These are phyloP conservation scores for Dicycla oo DNA, from an alignment of 2,888 invertebrate genomes.

Conservation along the genomic window DNA sequence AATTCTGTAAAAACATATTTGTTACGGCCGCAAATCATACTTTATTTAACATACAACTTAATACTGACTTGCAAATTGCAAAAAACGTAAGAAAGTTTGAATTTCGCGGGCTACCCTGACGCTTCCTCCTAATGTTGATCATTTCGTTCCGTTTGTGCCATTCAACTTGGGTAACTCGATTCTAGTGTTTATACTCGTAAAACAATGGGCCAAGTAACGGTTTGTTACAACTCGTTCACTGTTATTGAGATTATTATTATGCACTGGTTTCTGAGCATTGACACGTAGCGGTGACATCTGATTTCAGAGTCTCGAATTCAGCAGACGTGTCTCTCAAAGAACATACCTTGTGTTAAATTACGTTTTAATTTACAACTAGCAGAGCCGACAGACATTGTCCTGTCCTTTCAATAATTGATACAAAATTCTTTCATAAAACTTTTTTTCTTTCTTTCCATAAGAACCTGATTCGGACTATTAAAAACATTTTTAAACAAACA, in stretches of 20 bases:
- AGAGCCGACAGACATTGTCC: too few species aligned
- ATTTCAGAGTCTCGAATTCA: neutral
- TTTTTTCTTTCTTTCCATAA: too few species aligned
- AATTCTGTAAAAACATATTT: too few species aligned
- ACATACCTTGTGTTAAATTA: neutral
- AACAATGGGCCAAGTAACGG: slow-evolving; percentile 35
- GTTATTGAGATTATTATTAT: slow-evolving; percentile 30
- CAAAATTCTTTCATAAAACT: too few species aligned
- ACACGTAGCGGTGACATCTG: neutral
- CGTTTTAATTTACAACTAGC: neutral
- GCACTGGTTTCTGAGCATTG: slow-evolving; percentile 1
- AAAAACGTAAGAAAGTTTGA: too few species aligned
- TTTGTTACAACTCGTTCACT: slow-evolving; percentile 18
- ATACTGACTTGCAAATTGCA: too few species aligned
- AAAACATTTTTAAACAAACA: too few species aligned
- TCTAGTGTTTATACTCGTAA: slow-evolving; percentile 42
- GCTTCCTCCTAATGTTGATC: slow-evolving; percentile 25
- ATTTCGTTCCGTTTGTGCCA: slow-evolving; percentile 7
- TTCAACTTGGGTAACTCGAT: slow-evolving; percentile 18
- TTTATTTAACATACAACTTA: too few species aligned
- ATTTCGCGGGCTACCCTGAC: too few species aligned
- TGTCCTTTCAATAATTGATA: too few species aligned
- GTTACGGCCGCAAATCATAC: too few species aligned
- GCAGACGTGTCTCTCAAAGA: neutral
- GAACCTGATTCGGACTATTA: too few species aligned